Conservation (phyloP, 2,797 vertebrate species). For the Arremon brunneinucha region DNA sequence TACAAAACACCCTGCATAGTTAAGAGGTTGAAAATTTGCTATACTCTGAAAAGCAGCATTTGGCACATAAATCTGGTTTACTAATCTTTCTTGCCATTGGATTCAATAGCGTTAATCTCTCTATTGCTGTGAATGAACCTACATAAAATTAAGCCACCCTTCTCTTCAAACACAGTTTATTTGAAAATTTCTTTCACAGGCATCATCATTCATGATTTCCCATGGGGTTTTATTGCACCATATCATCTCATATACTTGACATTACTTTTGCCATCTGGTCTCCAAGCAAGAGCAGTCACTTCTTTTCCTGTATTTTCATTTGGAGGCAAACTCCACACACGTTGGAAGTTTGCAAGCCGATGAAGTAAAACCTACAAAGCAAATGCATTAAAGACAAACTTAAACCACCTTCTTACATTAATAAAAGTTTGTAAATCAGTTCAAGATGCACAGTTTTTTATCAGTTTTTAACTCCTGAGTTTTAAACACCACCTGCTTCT, state of each 20-base stretch:
- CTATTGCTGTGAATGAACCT: not conserved
- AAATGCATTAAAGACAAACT: not conserved
- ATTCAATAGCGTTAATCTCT: not conserved
- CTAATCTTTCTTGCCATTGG: not conserved
- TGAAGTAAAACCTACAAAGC: constrained; percentile 89
- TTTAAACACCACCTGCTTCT: not conserved
- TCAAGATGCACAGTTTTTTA: not conserved
- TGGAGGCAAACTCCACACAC: constrained; percentile 94
- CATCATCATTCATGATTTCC: not conserved
- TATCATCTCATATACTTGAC: not conserved
- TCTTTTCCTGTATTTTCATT: constrained; percentile 95
- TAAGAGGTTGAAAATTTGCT: not conserved
- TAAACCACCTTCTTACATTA: not conserved
- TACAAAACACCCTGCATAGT: not conserved
- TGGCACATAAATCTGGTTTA: not conserved
- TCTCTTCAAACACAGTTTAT: not conserved
- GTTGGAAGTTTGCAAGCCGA: constrained; percentile 92
- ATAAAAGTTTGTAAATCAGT: not conserved
- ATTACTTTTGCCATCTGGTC: constrained; percentile 98
- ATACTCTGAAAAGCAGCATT: not conserved
- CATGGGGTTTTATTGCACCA: not conserved
- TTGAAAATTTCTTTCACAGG: not conserved
- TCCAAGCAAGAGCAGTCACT: constrained; percentile 95
- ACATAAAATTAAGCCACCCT: not conserved
- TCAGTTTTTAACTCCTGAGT: not conserved